These are phyloP conservation scores for Lepisosteus osseus DNA, from an alignment of 2,113 vertebrate genomes.

Conservation along the genomic window DNA sequence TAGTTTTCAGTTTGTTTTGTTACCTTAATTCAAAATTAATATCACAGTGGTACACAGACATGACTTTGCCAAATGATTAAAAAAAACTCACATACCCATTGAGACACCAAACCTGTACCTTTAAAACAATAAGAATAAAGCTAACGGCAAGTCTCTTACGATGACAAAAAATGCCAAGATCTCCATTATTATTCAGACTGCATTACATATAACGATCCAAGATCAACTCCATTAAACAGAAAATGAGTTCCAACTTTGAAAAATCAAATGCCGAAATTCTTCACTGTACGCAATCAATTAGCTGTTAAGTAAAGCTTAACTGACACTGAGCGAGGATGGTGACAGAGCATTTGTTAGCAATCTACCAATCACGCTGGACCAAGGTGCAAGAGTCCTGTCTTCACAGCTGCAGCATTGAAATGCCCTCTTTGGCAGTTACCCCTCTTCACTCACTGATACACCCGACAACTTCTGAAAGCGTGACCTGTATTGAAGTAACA, in stretches of 20 bases:
- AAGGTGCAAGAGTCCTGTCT: background rate
- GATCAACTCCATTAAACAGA: constrained; percentile 7
- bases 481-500: background rate
- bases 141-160: background rate
- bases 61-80: too few species aligned
- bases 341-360: background rate
- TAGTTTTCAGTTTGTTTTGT: too few species aligned
- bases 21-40: too few species aligned
- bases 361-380: background rate
- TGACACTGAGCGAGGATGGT: background rate
- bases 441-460: background rate
- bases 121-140: background rate
- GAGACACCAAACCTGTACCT: background rate
- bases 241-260: constrained; percentile 11
- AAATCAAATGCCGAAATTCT: constrained; percentile 3
- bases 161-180: background rate
- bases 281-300: constrained; percentile 13
- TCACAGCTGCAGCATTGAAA: background rate
- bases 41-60: too few species aligned
- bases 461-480: background rate
- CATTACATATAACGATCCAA: background rate
- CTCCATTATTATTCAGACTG: background rate
- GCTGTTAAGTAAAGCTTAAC: constrained; percentile 11
- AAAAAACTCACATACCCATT: too few species aligned
- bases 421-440: background rate